Evolutionary conservation across 2,888 invertebrate species (phyloP), one percentile per base, ranked within the genome.

Genomic region (Imbricaverruca yamaguchii): DNA sequence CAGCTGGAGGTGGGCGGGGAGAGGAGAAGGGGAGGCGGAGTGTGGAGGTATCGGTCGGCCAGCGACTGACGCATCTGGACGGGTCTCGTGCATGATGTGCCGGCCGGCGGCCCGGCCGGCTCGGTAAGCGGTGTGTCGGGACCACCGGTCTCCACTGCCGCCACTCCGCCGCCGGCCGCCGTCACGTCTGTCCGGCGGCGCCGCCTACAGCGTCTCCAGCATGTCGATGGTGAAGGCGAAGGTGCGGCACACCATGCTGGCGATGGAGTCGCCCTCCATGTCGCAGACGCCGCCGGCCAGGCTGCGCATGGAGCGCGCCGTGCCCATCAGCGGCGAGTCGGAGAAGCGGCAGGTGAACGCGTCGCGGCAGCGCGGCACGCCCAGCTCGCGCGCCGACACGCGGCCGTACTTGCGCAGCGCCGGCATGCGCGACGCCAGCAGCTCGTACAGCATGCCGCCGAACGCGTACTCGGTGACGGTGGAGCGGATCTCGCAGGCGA

Each of bases 131-230:
- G 39, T 39, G 4, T 39, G 39, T 39, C 39, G 4, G 39, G 39
- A 39, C 39, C 39, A 39, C 39, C 39, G 1, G 39, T 39, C 39
- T 39, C 4, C 39, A 39, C 39, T 39, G 2, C 39, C 39, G 39
- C 39, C 39, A 39, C 39, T 39, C 39, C 39, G 39, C 39, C 39
- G 4, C 39, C 39, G 39, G 39, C 39, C 39, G 39, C 39, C 39
- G 39, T 39, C 39, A 39, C 39, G 39, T 39, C 39, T 39, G 39
- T 39, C 39, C 39, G 4, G 39, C 39, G 39, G 39, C 39, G 39
- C 39, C 39, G 39, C 39, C n/a, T 67, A 78, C 57, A 78, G 78
- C n/a, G 78, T 57, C 57, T 78, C 78, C 78, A 78, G 78, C 57
- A 11, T 8, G 78, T 78, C 78, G 53, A 78, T 25, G 23, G 57